These are phyloP conservation scores for Marcusenius ussheri DNA, from an alignment of 2,113 vertebrate genomes.

Conservation along the genomic window DNA sequence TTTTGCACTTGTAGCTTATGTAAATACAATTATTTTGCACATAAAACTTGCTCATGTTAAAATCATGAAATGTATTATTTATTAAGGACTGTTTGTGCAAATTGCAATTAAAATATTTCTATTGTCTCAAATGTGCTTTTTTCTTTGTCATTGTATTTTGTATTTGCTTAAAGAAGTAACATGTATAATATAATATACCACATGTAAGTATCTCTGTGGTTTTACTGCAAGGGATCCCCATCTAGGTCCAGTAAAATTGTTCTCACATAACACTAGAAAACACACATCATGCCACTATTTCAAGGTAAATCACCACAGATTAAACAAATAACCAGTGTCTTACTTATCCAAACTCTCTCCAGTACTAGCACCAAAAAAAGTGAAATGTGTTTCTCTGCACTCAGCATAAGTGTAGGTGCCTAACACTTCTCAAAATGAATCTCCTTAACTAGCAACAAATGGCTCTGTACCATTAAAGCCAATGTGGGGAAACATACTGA, in stretches of 20 bases:
- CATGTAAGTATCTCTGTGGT: background rate
- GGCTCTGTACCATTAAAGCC: background rate
- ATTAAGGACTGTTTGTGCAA: background rate
- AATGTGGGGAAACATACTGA: background rate
- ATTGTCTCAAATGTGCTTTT: background rate
- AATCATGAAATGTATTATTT: slow-evolving; percentile 5
- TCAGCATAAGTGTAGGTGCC: background rate
- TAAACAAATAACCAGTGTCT: background rate
- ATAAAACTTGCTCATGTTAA: background rate
- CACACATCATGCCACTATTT: background rate
- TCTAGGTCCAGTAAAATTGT: background rate
- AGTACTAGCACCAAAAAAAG: background rate
- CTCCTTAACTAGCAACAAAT: background rate
- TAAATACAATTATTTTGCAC: background rate
- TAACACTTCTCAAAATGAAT: background rate
- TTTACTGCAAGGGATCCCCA: background rate
- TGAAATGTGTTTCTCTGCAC: background rate
- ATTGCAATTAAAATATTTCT: background rate
- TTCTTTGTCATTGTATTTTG: background rate
- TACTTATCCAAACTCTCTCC: background rate
- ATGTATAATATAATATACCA: background rate
- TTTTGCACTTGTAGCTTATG: background rate
- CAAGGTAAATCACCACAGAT: background rate
- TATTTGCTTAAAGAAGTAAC: background rate
- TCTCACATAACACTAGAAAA: background rate